A percentile compares a stretch with the other conserved stretches of the same genome.
phyloP scores from a whole-genome alignment of 2,113 vertebrate genomes.

The Ovis canadensis region DNA sequence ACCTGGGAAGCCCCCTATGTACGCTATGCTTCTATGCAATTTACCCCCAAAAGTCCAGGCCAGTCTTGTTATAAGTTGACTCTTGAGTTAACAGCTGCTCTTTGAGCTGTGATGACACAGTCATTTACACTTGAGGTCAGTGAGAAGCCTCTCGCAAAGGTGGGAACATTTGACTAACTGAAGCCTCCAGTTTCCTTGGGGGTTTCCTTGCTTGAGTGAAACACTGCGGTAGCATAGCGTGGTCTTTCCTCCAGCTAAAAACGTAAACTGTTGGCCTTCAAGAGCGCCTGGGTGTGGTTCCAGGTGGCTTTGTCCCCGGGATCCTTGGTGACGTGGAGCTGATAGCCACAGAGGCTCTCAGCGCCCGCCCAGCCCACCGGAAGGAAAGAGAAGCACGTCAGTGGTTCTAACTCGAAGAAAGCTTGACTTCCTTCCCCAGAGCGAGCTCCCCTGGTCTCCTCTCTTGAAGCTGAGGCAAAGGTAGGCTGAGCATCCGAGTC shows the following conservation, averaged over 20 bases:
- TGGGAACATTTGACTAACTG: not conserved
- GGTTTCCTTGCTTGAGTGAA: slow-evolving; percentile 28
- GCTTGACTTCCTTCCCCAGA: slow-evolving; percentile 37
- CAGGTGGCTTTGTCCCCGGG: not conserved
- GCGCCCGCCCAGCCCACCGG: slow-evolving; percentile 27
- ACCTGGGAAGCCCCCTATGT: not conserved
- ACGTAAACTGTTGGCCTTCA: not conserved
- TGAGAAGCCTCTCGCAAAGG: not conserved
- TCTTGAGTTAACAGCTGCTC: not conserved
- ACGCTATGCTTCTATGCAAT: not conserved
- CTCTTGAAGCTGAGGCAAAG: slow-evolving; percentile 51
- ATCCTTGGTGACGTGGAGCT: not conserved
- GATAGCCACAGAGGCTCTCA: not conserved
- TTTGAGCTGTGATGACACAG: not conserved
- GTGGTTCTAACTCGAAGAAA: slow-evolving; percentile 30
- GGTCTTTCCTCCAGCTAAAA: not conserved
- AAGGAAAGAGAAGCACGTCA: slow-evolving; percentile 66
- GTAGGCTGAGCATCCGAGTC: slow-evolving; percentile 24
- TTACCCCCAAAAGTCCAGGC: not conserved
- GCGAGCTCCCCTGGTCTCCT: not conserved
- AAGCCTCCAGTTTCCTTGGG: slow-evolving; percentile 47
- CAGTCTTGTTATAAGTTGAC: not conserved
- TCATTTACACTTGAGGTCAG: not conserved
- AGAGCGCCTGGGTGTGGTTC: not conserved
- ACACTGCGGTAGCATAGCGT: not conserved